These are phyloP conservation scores for Oplegnathus fasciatus DNA, from an alignment of 2,113 vertebrate genomes.

Conservation along the genomic window DNA sequence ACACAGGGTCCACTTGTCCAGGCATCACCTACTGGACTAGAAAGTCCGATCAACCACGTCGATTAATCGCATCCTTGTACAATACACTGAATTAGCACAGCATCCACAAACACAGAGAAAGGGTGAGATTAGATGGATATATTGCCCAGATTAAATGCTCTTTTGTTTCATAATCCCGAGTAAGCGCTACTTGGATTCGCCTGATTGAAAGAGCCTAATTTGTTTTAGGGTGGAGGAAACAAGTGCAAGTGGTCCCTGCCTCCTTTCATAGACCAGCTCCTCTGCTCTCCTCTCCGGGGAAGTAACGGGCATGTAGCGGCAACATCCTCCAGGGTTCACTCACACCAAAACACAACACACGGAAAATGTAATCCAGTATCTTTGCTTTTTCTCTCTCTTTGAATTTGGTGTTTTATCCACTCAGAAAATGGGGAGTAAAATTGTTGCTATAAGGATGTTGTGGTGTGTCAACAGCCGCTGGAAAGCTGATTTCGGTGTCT, in stretches of 20 bases:
- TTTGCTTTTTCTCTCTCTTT: background rate
- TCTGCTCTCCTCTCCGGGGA: conserved; percentile 59
- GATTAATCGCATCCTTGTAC: conserved; percentile 56
- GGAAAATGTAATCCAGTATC: conserved; percentile 7
- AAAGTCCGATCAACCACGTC: conserved; percentile 39
- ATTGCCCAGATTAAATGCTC: conserved; percentile 33
- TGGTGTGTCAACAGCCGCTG: conserved; percentile 49
- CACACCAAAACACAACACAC: conserved; percentile 14
- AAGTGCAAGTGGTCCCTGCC: conserved; percentile 64
- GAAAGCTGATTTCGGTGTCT: conserved; percentile 43
- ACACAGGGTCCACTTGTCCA: conserved; percentile 43
- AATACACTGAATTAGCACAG: background rate
- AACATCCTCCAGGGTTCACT: conserved; percentile 52
- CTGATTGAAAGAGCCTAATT: conserved; percentile 38
- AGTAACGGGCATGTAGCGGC: conserved; percentile 48
- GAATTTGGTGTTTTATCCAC: conserved; percentile 26
- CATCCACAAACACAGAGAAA: background rate
- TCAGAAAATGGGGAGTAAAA: conserved; percentile 7
- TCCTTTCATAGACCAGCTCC: conserved; percentile 41
- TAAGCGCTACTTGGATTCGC: conserved; percentile 13
- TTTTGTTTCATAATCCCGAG: conserved; percentile 47
- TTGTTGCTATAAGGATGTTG: conserved; percentile 26
- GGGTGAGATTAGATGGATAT: conserved; percentile 25
- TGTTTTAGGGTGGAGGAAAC: conserved; percentile 53
- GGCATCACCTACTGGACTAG: conserved; percentile 18